Percentiles rank a stretch among this genome's conserved stretches.
Conservation (phyloP, 2,113 vertebrate species). For the Phycodurus eques region DNA sequence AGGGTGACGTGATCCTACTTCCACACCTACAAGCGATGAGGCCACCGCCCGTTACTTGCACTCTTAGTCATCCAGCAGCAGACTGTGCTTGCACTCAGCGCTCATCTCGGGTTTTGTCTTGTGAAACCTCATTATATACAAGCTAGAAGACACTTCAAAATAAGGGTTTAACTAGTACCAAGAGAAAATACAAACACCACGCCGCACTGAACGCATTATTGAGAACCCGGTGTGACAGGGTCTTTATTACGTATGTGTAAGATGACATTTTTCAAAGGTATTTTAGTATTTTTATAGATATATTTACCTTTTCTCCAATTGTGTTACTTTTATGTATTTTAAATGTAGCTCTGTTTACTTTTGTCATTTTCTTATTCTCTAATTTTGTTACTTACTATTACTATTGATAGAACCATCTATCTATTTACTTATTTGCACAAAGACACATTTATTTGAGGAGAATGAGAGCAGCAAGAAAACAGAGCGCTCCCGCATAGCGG, state of each 20-base stretch:
- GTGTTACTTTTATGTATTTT: too few relatives aligned
- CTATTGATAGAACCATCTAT: too few relatives aligned
- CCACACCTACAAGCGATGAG: conserved; percentile 14
- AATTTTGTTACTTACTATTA: too few relatives aligned
- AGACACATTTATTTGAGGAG: not conserved
- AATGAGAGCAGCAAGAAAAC: not conserved
- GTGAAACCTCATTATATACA: not conserved
- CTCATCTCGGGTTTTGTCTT: not conserved
- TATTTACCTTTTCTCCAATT: too few relatives aligned
- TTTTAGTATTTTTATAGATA: too few relatives aligned
- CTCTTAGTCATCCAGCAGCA: conserved; percentile 3
- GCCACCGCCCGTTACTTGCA: not conserved
- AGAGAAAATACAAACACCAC: not conserved
- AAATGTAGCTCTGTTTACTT: too few relatives aligned
- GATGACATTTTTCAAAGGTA: too few relatives aligned
- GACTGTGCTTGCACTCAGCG: not conserved
- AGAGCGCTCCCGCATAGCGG: not conserved
- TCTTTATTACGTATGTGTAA: too few relatives aligned
- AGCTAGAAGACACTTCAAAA: not conserved
- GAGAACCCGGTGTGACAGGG: too few relatives aligned
- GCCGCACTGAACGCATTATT: not conserved
- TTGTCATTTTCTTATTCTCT: too few relatives aligned
- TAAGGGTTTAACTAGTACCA: not conserved
- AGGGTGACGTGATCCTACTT: conserved; percentile 28
- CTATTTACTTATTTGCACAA: not conserved